A percentile compares a stretch with the other conserved stretches of the same genome.
Conservation (phyloP, 2,797 vertebrate genomes). For the Molossus alvarezi region DNA sequence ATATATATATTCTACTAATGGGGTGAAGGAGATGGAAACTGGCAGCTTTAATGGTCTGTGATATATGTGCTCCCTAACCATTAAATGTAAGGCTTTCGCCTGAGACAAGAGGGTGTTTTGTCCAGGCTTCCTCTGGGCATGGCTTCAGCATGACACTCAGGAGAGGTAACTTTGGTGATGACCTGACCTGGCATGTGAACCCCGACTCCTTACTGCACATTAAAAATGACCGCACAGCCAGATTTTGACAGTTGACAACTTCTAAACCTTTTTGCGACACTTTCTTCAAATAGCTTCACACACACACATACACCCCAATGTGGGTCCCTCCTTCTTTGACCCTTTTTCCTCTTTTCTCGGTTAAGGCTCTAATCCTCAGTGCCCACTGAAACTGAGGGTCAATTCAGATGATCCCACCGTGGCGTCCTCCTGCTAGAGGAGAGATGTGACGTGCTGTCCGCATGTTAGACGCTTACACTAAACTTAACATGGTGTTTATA, state of each 20-base stretch:
- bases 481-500: not conserved
- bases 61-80: constrained; percentile 46
- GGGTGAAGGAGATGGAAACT: constrained; percentile 64
- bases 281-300: constrained; percentile 30
- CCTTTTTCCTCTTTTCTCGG: constrained; percentile 81
- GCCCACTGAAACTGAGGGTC: constrained; percentile 89
- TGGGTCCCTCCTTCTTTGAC: constrained; percentile 68
- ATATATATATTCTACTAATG: constrained; percentile 82
- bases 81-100: constrained; percentile 39
- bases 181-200: not conserved
- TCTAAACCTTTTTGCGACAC: not conserved
- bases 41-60: constrained; percentile 75
- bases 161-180: constrained; percentile 12
- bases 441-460: constrained; percentile 77
- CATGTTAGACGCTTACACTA: constrained; percentile 76
- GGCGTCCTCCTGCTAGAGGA: constrained; percentile 77
- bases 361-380: constrained; percentile 83
- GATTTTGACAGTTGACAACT: constrained; percentile 72
- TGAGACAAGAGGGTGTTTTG: not conserved
- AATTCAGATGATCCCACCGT: constrained; percentile 84
- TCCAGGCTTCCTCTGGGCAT: not conserved
- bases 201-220: constrained; percentile 10
- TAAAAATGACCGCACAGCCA: not conserved
- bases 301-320: not conserved
- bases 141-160: not conserved